Base-by-base conservation (phyloP, 92 coral and sea anemone species). In the Epizoanthus illoricatus region DNA sequence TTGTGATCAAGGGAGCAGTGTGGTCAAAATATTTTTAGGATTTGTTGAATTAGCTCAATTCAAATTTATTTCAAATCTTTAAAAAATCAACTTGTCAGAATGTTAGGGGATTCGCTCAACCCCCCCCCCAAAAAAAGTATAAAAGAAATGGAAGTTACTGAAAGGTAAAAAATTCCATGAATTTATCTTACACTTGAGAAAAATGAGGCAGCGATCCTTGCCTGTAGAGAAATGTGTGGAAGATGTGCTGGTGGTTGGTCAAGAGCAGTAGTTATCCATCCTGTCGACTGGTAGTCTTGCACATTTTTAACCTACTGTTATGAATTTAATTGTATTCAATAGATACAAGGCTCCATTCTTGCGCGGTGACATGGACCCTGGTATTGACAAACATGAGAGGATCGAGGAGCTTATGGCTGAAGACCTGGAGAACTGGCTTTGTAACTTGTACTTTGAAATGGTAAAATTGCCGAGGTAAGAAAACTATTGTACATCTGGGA, bases 361-460 rank as follows among this genome's bases (percentile, higher is more conserved):
- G 1, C 90, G 99, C 7, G 99, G 99, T 20, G 99, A 96, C 72
- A 96, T 96, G 98, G 99, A 96, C 60, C 91, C 97, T 3, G 92
- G 92, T 24, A 96, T 96, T 59, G 99, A 96, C 56, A 91, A 92
- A 73, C 95, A 96, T 58, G 97, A 96, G 78, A 90, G 90, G 74
- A 88, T 94, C 19, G 99, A 96, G 80, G 95, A 96, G 62, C 87
- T 96, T 19, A 89, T 96, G 94, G 98, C 99, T 7, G 94, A 91
- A 42, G 99, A 96, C 71, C 87, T 96, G 39, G 99, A 96, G 69
- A 94, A 96, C 91, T 96, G 99, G 99, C 84, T 96, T 40, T 96
- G 99, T 61, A 96, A 96, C 89, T 79, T 96, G 84, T 96, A 93
- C 86, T 96, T 96, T 85, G 99, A 96, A 66, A 92, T 96, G 39